Base-by-base conservation (phyloP, 2,888 invertebrate species). In the Apamea epomidion region DNA sequence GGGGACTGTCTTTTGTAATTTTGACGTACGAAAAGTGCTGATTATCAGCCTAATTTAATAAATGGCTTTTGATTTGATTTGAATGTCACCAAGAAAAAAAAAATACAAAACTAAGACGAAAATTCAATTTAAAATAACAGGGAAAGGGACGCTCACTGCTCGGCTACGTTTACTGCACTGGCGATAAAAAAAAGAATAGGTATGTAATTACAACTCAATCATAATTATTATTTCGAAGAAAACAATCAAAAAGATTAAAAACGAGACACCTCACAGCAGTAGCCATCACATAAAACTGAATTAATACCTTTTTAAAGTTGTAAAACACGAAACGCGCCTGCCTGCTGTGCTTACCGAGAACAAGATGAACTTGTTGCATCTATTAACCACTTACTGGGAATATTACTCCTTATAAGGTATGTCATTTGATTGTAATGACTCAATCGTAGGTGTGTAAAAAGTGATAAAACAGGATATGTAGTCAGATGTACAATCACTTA, bases 261-360 rank as follows among this genome's bases (percentile, higher is more conserved):
- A 54, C 7, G 51, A 83, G 45, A 10, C 51, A 45, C 45, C 14
- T 54, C 83, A 48, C 83, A 81, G 83, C 83, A 32, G 81, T 42
- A 0, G 54, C 54, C 69, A 58, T 83, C 69, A 64, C 32, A 81
- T 84, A 78, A 84, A 67, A 71, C 25, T 72, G 25, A 68, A 82
- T 72, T 25, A 78, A 74, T 62, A 54, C 42, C 65, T 54, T 65
- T 45, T 54, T 32, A 6, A 32, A 42, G 45, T 45, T 45, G 65
- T 73, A 67, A 82, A 85, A 82, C 74, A 29, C 85, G 82, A 80
- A 74, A 78, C 21, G 29, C 25, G 42, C 16, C 21, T 21, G 3
- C 85, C 70, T 58, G 82, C 85, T 82, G 82, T 54, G 85, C 12
- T 60, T 60, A 7, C 18, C 42, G n/a, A 60, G 65, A 74, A 60